phyloP scores from a whole-genome alignment of 2,113 vertebrate species.

The Fulmarus glacialis region DNA sequence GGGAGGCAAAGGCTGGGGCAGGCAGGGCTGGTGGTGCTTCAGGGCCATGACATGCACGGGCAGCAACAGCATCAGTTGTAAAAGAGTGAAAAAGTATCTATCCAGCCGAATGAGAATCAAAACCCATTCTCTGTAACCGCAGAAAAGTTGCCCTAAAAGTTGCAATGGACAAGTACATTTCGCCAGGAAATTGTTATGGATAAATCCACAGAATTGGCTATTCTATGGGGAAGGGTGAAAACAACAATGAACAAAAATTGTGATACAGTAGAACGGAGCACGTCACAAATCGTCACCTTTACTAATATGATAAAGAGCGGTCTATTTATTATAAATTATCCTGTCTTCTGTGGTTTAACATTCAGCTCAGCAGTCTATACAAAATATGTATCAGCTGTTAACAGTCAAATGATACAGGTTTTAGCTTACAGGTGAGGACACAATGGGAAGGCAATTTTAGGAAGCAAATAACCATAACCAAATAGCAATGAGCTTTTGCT shows the following conservation, averaged over 20 bases:
- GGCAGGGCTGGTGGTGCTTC: rapidly evolving
- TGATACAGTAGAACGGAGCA: not conserved
- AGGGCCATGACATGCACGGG: rapidly evolving
- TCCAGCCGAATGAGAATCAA: not conserved
- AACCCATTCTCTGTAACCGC: not conserved
- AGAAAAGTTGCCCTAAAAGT: not conserved
- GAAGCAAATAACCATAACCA: not conserved
- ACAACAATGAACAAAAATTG: not conserved
- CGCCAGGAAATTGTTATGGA: not conserved
- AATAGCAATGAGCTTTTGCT: not conserved
- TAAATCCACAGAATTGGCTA: not conserved
- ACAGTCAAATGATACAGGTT: not conserved
- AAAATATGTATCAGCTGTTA: not conserved
- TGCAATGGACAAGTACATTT: not conserved
- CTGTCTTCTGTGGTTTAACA: not conserved
- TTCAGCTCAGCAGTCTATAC: not conserved
- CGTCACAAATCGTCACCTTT: not conserved
- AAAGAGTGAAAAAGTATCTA: not conserved
- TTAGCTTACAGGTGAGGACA: constrained; percentile 24
- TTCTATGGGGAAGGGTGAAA: not conserved
- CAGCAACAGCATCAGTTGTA: not conserved
- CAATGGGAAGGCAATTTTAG: constrained; percentile 15
- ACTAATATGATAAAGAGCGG: not conserved
- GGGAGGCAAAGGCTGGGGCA: not conserved
- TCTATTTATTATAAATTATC: not conserved